Base-by-base conservation (phyloP, 1,140 invertebrate species). In the Eupeodes corollae region DNA sequence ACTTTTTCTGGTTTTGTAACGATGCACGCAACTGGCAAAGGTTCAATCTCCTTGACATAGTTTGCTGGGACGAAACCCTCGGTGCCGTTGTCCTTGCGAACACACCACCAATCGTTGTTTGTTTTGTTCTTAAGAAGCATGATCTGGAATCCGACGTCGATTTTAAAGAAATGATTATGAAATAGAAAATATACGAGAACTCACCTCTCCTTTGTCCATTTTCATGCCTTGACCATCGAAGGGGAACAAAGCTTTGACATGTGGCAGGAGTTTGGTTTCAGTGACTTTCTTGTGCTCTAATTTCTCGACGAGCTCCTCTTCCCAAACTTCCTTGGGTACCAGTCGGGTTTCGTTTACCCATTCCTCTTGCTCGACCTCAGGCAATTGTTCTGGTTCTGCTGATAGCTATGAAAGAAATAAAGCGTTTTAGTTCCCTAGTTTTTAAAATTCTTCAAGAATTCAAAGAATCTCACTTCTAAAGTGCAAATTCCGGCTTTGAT, bases 21-120 rank as follows among this genome's bases (percentile, higher is more conserved):
- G 61, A 88, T 82, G 19, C 91, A 76, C 33, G 75, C 69, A 57
- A 79, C 81, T 2, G 90, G 78, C 58, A 91, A 85, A 0, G 90
- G 88, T 53, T 93, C 91, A 39, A 96, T 82, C 70, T 97, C 91
- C 21, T 84, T 79, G 0, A 98, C 91, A 70, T 98, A 98, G 70
- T 97, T 98, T 0, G 93, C 92, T 0, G 96, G 96, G 2, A 97
- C 93, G 71, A 97, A 99, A 11, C 95, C 95, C 60, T 98, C 93
- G 1, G 80, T 79, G 0, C 92, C 87, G 60, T 91, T 90, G 0
- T 79, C 77, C 72, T 94, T 96, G 12, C 92, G 74, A 5, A 98
- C 88, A 56, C 88, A 91, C 96, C 96, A 99, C 95, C 96, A 99
- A 68, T 99, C 96, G 1, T 83, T 79, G 69, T 98, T 98, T 1